A percentile compares a stretch with the other conserved stretches of the same genome.
Conservation (phyloP, 1,140 invertebrate genomes). For the Saccostrea cuccullata region DNA sequence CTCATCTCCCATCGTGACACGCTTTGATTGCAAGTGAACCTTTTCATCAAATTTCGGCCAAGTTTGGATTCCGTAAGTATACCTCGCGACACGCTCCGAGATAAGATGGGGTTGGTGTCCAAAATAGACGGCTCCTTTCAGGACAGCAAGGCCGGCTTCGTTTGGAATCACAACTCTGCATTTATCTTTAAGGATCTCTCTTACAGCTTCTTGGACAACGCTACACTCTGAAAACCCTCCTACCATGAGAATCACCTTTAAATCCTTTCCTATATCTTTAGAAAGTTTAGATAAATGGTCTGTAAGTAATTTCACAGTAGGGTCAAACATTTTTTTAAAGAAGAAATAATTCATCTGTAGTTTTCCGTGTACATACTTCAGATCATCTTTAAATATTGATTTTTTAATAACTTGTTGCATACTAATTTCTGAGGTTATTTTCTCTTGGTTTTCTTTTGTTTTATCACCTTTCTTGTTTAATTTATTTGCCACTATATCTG, state of each 20-base stretch:
- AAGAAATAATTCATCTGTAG: slow-evolving; percentile 17
- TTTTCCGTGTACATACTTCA: slow-evolving; percentile 48
- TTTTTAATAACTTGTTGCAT: not conserved
- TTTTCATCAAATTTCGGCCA: not conserved
- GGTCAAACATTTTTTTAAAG: slow-evolving; percentile 41
- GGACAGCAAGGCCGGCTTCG: slow-evolving; percentile 27
- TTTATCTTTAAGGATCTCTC: slow-evolving; percentile 32
- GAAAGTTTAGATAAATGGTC: slow-evolving; percentile 19
- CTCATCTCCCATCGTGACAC: not conserved
- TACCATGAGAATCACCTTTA: slow-evolving; percentile 49
- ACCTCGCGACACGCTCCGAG: not conserved
- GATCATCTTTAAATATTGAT: not conserved
- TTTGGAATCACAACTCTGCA: slow-evolving; percentile 43
- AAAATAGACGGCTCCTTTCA: slow-evolving; percentile 51
- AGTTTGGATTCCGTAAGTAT: slow-evolving; percentile 41
- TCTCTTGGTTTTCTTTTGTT: not conserved
- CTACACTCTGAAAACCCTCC: slow-evolving; percentile 54
- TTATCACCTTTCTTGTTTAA: not conserved
- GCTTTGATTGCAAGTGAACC: not conserved
- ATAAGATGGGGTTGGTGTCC: slow-evolving; percentile 5
- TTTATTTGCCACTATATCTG: slow-evolving; percentile 33
- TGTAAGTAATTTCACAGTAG: slow-evolving; percentile 35
- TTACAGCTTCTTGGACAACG: slow-evolving; percentile 42
- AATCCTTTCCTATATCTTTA: not conserved
- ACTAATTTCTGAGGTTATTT: not conserved